Evolutionary conservation across 2,113 vertebrate species (phyloP), one percentile per base, ranked within the genome.

Genomic region (Dendrocopos noguchii): DNA sequence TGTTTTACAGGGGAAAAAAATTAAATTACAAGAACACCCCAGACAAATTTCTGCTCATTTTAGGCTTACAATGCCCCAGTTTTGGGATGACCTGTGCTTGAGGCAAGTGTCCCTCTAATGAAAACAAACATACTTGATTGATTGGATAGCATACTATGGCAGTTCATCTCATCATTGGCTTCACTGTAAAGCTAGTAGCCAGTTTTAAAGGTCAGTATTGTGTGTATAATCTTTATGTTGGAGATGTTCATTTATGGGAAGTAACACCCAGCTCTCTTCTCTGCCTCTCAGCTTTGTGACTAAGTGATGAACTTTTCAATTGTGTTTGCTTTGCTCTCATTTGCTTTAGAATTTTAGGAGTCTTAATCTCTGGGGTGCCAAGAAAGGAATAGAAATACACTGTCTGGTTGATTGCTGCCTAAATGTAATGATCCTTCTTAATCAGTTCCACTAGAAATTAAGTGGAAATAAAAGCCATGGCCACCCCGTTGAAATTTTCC

Each of bases 371-470:
- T 80, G 78, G 74, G 84, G 55, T 87, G 66, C 79, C 80, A 88
- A 84, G 88, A 57, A 92, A 90, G 28, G 68, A 73, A 82, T 42
- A 84, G 77, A 88, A 86, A 91, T 91, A 84, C 1, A 7, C 33
- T 66, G 64, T 88, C 84, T 78, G 75, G 77, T 75, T 93, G 87
- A 81, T 86, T 93, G 94, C 90, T 89, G 88, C 82, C 42, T 53
- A 71, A 80, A 84, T 80, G 66, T 78, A 96, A 93, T 68, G 73
- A 94, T 91, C 44, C 33, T 78, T 88, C 84, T 87, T 86, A 94
- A 96, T 92, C 93, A 95, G 80, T 93, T 96, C 91, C 70, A 56
- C 87, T 85, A 94, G 73, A 92, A 94, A 87, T 94, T 87, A 84
- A 84, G 73, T 75, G 36, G 78, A 87, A 90, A 92, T 83, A 94